Conservation (phyloP, 2,888 invertebrate species). For the Rhamnusium bicolor region DNA sequence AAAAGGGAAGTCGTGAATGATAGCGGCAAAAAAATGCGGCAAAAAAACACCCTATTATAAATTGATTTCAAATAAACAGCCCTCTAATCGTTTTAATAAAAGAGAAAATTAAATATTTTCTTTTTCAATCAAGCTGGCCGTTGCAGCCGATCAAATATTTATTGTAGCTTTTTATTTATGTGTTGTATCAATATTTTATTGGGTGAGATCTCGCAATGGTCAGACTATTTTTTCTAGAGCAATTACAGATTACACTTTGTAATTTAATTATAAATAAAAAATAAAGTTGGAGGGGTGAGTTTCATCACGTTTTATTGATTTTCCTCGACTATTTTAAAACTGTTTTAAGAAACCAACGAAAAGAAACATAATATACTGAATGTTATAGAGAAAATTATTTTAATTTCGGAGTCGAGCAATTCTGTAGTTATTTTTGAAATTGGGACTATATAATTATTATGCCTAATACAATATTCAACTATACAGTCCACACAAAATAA, state of each 20-base stretch:
- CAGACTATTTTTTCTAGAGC: slow-evolving; percentile 38
- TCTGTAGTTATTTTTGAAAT: no score
- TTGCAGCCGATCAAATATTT: slow-evolving; percentile 44
- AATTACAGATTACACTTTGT: slow-evolving; percentile 33
- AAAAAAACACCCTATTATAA: slow-evolving; percentile 54
- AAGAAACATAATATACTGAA: neutral
- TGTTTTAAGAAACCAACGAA: neutral
- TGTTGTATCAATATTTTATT: slow-evolving; percentile 33
- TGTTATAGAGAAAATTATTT: no score
- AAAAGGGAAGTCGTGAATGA: slow-evolving; percentile 52
- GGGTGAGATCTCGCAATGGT: slow-evolving; percentile 33
- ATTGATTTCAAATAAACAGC: slow-evolving; percentile 58
- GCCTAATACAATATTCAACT: no score
- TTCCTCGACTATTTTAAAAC: neutral
- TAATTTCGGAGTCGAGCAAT: neutral
- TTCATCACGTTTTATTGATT: neutral
- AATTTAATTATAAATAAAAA: slow-evolving; percentile 31
- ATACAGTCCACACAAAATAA: no score
- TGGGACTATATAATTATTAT: no score
- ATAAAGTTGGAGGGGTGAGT: neutral
- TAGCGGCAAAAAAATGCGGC: slow-evolving; percentile 52
- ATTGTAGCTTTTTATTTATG: slow-evolving; percentile 33
- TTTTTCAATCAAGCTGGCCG: slow-evolving; percentile 55
- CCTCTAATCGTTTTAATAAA: slow-evolving; percentile 61
- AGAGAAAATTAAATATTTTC: slow-evolving; percentile 60